Percentiles rank a stretch among this genome's conserved stretches.
Evolutionary conservation across 1,140 invertebrate species (phyloP).

Genomic region (Antheraea mylitta): DNA sequence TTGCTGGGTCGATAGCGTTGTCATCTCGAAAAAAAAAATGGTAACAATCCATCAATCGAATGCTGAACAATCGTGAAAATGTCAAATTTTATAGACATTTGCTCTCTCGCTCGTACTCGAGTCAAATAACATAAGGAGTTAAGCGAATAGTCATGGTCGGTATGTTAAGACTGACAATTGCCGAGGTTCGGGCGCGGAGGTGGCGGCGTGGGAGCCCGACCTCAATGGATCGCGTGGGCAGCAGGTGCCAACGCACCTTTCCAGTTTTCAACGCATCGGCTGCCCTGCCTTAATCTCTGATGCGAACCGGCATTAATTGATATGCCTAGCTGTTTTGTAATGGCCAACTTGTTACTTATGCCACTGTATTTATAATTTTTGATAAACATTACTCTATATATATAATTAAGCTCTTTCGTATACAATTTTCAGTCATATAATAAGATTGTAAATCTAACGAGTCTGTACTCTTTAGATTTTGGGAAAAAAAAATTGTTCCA

Average conservation of each 20-base stretch:
- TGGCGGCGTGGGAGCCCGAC: conserved; percentile 54
- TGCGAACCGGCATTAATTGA: conserved; percentile 27
- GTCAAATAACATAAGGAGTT: too few species aligned
- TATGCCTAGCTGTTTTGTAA: conserved; percentile 17
- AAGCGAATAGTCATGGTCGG: neutral
- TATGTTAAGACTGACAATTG: conserved; percentile 5
- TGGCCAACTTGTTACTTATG: neutral
- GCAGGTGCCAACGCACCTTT: conserved; percentile 69
- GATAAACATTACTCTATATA: too few species aligned
- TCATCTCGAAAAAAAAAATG: too few species aligned
- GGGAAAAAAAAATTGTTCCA: too few species aligned
- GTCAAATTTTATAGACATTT: conserved; percentile 10
- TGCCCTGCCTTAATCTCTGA: conserved; percentile 19
- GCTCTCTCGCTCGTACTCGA: conserved; percentile 3
- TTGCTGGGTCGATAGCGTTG: too few species aligned
- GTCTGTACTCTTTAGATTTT: too few species aligned
- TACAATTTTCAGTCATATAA: too few species aligned
- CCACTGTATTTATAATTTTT: too few species aligned
- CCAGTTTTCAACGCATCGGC: conserved; percentile 38
- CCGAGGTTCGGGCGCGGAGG: conserved; percentile 32
- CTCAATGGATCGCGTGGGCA: conserved; percentile 54
- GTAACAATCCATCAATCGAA: neutral
- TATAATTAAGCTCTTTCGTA: too few species aligned
- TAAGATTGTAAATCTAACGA: too few species aligned
- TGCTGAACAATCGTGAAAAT: conserved; percentile 12